Percentiles rank a stretch among this genome's conserved stretches.
These are phyloP conservation scores for Altica lythri DNA, from an alignment of 2,888 invertebrate species.

Conservation along the genomic window DNA sequence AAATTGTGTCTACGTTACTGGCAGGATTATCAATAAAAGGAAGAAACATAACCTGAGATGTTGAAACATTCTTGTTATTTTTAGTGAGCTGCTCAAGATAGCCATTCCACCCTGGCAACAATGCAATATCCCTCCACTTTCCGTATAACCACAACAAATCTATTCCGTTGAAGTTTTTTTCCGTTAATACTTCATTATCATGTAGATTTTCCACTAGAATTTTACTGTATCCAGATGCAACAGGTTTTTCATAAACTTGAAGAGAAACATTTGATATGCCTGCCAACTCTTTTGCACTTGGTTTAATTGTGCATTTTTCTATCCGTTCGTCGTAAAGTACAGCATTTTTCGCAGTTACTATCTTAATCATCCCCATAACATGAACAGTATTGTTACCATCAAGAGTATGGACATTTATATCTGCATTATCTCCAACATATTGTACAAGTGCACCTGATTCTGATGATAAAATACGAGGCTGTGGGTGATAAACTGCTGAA, in stretches of 20 bases:
- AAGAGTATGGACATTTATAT: conserved; percentile 46
- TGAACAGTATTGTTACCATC: conserved; percentile 45
- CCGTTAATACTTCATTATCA: conserved; percentile 23
- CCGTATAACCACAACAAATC: conserved; percentile 42
- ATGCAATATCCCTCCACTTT: conserved; percentile 19
- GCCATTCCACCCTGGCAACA: conserved; percentile 40
- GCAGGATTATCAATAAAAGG: conserved; percentile 44
- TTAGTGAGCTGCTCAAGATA: conserved; percentile 34
- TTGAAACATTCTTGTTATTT: conserved; percentile 32
- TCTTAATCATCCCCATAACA: conserved; percentile 44
- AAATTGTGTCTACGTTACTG: conserved; percentile 43
- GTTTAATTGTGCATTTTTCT: conserved; percentile 45
- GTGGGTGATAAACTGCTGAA: no score
- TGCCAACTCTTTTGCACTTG: conserved; percentile 39
- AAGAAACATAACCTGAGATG: conserved; percentile 40
- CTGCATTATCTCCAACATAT: no score
- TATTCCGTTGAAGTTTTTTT: conserved; percentile 22
- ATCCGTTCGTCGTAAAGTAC: conserved; percentile 43
- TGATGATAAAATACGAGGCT: no score
- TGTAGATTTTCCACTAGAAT: conserved; percentile 33
- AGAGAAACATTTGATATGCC: conserved; percentile 37
- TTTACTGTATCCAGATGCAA: conserved; percentile 35
- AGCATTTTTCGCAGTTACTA: conserved; percentile 40
- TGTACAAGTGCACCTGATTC: no score
- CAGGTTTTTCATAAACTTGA: conserved; percentile 35